Evolutionary conservation across 2,888 invertebrate genomes (phyloP), one percentile per base, ranked within the genome.

Genomic region (Cephonodes hylas): DNA sequence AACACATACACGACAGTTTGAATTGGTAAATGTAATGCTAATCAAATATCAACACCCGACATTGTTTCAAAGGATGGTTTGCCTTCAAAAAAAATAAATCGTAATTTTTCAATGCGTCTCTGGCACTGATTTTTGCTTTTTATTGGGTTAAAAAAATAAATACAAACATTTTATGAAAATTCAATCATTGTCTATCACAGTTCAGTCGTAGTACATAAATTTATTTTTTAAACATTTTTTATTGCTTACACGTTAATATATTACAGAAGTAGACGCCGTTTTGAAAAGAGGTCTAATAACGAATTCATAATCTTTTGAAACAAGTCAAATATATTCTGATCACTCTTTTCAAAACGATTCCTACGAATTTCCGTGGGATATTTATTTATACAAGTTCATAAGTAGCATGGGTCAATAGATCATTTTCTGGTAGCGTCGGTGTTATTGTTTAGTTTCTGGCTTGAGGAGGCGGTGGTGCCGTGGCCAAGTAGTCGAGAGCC

Each of bases 401-500:
- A 70, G 18, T 48, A 38, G 60, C 60, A 25, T 70, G 58, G 62
- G 66, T 74, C 64, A 63, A 68, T 62, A 66, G 65, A 60, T 70
- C 63, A 53, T 63, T 60, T 68, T 65, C 48, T 42, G 45, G 58
- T 48, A n/a, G 61, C 22, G 34, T 53, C 25, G 23, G 27, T 56
- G 57, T 31, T 48, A 20, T 18, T 10, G 18, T 65, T 79, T 70
- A 88, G 71, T 81, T 85, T 66, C 84, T 83, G 58, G 80, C 73
- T 0, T 85, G 80, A 2, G 86, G 73, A 66, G 93, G 89, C 20
- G 94, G 94, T 42, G 95, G 95, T 64, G 95, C 90, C 2, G 95
- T 94, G 13, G 95, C 94, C 66, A 95, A 91, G 85, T 94, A 96
- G 75, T 96, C 96, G 44, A 96, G 87, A 31, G 96, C 95, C 83